Percentiles rank a stretch among this genome's conserved stretches.
Evolutionary conservation across 2,797 vertebrate species (phyloP).

Genomic region (Sylvilagus floridanus): DNA sequence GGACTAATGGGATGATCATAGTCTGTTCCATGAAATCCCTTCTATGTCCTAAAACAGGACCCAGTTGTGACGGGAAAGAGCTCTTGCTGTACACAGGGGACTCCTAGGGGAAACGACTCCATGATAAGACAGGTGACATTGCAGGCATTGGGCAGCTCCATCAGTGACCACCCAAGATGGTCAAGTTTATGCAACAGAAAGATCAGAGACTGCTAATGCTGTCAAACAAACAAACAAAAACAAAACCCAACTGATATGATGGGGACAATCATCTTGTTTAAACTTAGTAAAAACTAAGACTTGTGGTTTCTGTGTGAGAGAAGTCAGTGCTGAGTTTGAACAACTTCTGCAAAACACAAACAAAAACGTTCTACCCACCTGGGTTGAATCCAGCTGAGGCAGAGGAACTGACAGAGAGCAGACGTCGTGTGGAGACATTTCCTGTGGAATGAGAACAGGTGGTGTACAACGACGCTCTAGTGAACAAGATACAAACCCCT

Average conservation of each 20-base stretch:
- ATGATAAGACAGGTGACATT: neutral
- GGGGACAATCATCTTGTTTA: neutral
- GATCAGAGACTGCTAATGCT: constrained; percentile 13
- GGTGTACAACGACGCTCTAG: neutral
- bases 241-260: neutral
- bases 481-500: neutral
- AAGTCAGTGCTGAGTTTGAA: constrained; percentile 12
- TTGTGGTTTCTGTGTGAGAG: constrained; percentile 40
- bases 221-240: neutral
- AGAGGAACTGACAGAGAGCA: neutral
- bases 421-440: neutral
- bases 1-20: neutral
- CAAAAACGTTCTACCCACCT: neutral
- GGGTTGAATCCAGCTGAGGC: neutral
- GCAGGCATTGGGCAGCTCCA: neutral
- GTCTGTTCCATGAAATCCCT: neutral
- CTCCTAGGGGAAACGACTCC: neutral
- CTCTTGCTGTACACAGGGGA: neutral
- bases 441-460: neutral
- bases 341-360: neutral
- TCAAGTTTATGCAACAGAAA: constrained; percentile 17
- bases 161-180: neutral
- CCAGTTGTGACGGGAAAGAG: neutral
- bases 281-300: constrained; percentile 18
- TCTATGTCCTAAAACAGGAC: neutral